Evolutionary conservation across 2,888 invertebrate species (phyloP).

Genomic region (Arctia plantaginis): DNA sequence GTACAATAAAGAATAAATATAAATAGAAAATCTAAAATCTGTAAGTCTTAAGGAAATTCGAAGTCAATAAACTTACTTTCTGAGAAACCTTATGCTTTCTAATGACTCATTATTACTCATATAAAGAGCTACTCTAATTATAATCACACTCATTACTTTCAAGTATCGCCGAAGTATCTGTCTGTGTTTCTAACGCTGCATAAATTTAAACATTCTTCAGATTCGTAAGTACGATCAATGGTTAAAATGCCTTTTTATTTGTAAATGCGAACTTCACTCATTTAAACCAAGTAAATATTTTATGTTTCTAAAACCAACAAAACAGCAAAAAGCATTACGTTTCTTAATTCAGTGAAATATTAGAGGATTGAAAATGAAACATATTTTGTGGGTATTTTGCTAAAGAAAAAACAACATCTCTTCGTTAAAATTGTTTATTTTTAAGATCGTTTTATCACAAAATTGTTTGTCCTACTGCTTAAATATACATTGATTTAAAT

Average conservation of each 20-base stretch:
- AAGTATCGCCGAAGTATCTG: background rate
- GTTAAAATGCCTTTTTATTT: background rate
- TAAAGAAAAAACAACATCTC: constrained; percentile 23
- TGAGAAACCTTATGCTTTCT: background rate
- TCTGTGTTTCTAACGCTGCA: background rate
- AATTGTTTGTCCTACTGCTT: constrained; percentile 57
- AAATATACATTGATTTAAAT: constrained; percentile 50
- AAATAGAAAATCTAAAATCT: too few species aligned
- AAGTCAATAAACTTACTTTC: background rate
- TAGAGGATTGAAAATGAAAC: constrained; percentile 8
- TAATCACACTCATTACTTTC: background rate
- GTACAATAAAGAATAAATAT: too few species aligned
- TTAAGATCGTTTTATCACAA: constrained; percentile 63
- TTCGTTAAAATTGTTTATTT: constrained; percentile 52
- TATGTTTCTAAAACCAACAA: constrained; percentile 4
- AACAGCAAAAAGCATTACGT: background rate
- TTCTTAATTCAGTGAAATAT: constrained; percentile 12
- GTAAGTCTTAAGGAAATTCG: background rate
- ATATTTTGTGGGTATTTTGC: constrained; percentile 11
- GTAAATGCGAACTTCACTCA: background rate
- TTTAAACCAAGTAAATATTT: constrained; percentile 7
- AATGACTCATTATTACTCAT: background rate
- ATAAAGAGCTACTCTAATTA: background rate
- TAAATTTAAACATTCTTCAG: background rate
- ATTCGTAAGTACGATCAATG: background rate